These are phyloP conservation scores for Epizoanthus ramosus DNA, from an alignment of 92 coral and sea anemone species.

Conservation along the genomic window DNA sequence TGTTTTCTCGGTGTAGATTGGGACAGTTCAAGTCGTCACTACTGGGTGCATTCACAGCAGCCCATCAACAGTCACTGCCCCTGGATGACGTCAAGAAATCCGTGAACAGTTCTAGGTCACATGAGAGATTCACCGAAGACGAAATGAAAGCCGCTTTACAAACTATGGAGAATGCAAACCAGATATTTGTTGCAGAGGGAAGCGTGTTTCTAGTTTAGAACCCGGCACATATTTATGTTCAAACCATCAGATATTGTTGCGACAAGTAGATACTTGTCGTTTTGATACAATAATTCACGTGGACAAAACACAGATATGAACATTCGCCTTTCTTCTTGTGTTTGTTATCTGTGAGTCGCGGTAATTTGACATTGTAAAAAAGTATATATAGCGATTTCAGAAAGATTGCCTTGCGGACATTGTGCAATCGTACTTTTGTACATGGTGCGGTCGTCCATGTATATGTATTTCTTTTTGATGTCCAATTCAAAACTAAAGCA, in stretches of 20 bases:
- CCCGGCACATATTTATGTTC: neutral
- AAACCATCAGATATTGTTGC: neutral
- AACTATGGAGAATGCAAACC: conserved; percentile 91
- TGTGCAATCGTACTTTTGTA: too few relatives aligned
- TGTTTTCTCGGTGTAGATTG: conserved; percentile 52
- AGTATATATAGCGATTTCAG: too few relatives aligned
- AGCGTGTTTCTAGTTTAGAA: conserved; percentile 72
- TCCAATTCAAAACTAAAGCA: too few relatives aligned
- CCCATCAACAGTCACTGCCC: conserved; percentile 87
- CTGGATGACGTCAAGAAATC: conserved; percentile 70
- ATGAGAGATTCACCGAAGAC: conserved; percentile 58
- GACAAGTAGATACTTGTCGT: neutral
- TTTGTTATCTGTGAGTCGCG: too few relatives aligned
- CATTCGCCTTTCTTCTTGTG: too few relatives aligned
- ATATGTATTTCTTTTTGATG: too few relatives aligned
- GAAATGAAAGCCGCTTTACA: conserved; percentile 82
- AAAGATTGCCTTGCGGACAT: too few relatives aligned
- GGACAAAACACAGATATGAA: too few relatives aligned
- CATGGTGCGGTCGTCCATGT: too few relatives aligned
- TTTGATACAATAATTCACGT: too few relatives aligned
- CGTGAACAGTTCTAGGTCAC: conserved; percentile 55
- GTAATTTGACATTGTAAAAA: too few relatives aligned
- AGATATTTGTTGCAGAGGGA: conserved; percentile 80
- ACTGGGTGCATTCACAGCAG: conserved; percentile 68
- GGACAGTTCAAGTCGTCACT: conserved; percentile 78